These are phyloP conservation scores for Chloebia gouldiae DNA, from an alignment of 2,113 vertebrate genomes.

Conservation along the genomic window DNA sequence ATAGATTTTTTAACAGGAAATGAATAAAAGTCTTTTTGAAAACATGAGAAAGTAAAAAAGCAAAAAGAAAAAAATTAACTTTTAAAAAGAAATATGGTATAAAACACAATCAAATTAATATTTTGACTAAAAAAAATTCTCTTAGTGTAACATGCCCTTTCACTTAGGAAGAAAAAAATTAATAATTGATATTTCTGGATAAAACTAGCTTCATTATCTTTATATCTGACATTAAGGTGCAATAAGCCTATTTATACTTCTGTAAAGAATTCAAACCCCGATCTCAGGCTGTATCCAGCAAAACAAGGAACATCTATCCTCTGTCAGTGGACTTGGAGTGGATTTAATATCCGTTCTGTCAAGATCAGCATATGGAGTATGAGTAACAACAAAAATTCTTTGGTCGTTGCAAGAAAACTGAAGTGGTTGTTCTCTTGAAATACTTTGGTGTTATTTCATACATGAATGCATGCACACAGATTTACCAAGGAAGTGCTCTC, in stretches of 20 bases:
- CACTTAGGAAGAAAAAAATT: not conserved
- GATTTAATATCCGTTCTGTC: not conserved
- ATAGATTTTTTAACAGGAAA: not conserved
- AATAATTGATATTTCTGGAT: not conserved
- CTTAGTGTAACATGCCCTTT: not conserved
- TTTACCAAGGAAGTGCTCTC: not conserved
- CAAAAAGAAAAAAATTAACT: not conserved
- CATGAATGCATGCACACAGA: rapidly evolving
- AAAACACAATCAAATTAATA: not conserved
- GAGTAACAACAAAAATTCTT: not conserved
- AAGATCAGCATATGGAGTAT: not conserved
- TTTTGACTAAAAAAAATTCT: not conserved
- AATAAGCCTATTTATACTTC: not conserved
- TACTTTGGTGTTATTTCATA: not conserved
- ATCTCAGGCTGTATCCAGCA: not conserved
- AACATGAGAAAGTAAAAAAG: not conserved
- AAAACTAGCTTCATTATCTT: not conserved
- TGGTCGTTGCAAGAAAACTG: not conserved
- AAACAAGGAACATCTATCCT: not conserved
- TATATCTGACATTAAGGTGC: not conserved
- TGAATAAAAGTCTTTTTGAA: not conserved
- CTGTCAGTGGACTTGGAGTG: not conserved
- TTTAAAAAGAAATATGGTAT: not conserved
- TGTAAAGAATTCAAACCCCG: not conserved
- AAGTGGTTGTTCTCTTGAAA: not conserved